Conservation (phyloP, 2,888 invertebrate genomes). For the Eurytoma californica region DNA sequence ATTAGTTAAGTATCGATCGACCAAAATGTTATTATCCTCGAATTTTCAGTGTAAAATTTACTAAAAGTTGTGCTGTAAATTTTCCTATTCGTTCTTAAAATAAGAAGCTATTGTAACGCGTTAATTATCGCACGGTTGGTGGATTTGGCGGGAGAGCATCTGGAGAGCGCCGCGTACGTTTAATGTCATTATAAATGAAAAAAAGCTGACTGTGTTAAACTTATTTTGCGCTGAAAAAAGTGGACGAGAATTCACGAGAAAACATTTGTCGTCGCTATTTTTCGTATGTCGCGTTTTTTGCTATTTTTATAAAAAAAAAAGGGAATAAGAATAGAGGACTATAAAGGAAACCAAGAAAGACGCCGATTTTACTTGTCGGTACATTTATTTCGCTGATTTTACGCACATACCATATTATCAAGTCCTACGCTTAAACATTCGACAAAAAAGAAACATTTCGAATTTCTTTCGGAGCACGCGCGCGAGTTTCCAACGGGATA, state of each 20-base stretch:
- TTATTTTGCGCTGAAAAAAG: slow-evolving; percentile 44
- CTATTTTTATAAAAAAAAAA: slow-evolving; percentile 55
- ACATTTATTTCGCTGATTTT: slow-evolving; percentile 45
- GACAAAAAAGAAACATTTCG: background rate
- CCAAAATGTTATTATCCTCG: slow-evolving; percentile 9
- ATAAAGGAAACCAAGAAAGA: slow-evolving; percentile 28
- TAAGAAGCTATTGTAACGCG: background rate
- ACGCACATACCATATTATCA: slow-evolving; percentile 44
- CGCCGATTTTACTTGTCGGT: slow-evolving; percentile 38
- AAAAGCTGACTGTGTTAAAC: slow-evolving; percentile 53
- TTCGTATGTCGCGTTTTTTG: slow-evolving; percentile 51
- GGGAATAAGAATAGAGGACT: background rate
- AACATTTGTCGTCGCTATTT: slow-evolving; percentile 43
- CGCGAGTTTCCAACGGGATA: slow-evolving; percentile 22
- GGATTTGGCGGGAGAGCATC: slow-evolving; percentile 4
- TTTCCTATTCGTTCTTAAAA: background rate
- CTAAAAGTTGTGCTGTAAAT: slow-evolving; percentile 25
- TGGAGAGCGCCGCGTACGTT: slow-evolving; percentile 35
- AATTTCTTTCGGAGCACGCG: slow-evolving; percentile 11
- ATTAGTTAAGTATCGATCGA: slow-evolving; percentile 6
- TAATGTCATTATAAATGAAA: slow-evolving; percentile 40
- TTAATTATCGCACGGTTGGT: too few relatives aligned
- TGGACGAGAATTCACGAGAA: slow-evolving; percentile 36
- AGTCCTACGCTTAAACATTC: slow-evolving; percentile 46
- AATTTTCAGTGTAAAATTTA: slow-evolving; percentile 27